Evolutionary conservation across 2,888 invertebrate species (phyloP).

Genomic region (Lasioglossum villosulum): DNA sequence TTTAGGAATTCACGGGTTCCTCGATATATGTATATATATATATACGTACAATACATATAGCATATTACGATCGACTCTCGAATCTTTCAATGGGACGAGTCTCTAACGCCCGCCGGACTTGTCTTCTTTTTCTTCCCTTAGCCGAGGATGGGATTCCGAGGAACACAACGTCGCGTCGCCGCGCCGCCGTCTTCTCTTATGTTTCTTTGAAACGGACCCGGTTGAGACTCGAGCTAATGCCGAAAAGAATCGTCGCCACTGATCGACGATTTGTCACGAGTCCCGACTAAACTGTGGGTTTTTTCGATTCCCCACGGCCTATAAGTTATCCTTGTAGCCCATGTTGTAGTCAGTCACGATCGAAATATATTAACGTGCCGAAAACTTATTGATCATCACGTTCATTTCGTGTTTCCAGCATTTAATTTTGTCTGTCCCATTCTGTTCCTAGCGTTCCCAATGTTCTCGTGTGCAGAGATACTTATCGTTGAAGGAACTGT

Average conservation of each 20-base stretch:
- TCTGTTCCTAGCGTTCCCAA: not conserved
- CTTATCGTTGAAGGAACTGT: not conserved
- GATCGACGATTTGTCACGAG: not conserved
- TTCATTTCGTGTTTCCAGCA: not conserved
- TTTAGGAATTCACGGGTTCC: constrained; percentile 51
- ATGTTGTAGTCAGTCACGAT: not conserved
- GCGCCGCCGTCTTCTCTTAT: not conserved
- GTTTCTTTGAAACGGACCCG: not conserved
- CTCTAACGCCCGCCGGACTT: not conserved
- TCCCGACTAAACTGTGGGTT: too few species aligned
- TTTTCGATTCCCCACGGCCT: not conserved
- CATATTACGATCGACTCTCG: not conserved
- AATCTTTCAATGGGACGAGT: constrained; percentile 12
- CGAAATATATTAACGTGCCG: not conserved
- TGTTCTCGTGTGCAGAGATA: not conserved
- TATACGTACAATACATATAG: not conserved
- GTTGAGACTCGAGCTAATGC: not conserved
- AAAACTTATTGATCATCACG: not conserved
- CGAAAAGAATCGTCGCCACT: not conserved
- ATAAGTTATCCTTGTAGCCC: not conserved
- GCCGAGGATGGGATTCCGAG: not conserved
- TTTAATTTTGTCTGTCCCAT: not conserved
- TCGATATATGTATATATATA: not conserved
- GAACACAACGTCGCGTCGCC: not conserved
- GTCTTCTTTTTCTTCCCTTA: not conserved